Evolutionary conservation across 2,888 invertebrate genomes (phyloP).

Genomic region (Sinhomidia bicolor): DNA sequence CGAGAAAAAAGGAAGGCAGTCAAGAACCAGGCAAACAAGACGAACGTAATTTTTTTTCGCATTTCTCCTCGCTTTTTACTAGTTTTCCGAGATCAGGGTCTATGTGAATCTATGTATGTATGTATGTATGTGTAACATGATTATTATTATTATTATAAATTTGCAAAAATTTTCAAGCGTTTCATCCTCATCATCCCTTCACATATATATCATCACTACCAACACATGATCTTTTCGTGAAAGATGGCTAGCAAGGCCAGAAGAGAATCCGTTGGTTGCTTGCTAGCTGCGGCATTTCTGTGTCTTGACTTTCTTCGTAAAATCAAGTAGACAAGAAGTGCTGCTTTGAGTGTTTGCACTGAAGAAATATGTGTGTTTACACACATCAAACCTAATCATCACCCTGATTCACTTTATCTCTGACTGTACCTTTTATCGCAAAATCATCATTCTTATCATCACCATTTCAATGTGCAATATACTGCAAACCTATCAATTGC

Average conservation of each 20-base stretch:
- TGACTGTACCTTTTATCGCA: slow-evolving; percentile 33
- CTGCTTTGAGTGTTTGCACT: not conserved
- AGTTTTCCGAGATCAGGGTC: too few species aligned
- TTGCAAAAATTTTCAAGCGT: not conserved
- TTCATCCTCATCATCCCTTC: too few species aligned
- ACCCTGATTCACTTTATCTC: not conserved
- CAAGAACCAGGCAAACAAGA: not conserved
- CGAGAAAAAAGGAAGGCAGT: not conserved
- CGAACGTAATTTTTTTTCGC: too few species aligned
- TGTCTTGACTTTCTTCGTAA: too few species aligned
- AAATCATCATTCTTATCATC: slow-evolving; percentile 31
- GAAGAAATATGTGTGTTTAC: not conserved
- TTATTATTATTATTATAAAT: too few species aligned
- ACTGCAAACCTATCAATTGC: not conserved
- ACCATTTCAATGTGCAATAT: not conserved
- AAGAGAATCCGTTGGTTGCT: not conserved
- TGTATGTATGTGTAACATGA: too few species aligned
- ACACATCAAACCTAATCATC: not conserved
- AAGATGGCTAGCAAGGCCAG: too few species aligned
- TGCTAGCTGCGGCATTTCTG: not conserved
- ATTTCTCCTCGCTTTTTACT: too few species aligned
- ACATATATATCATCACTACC: too few species aligned
- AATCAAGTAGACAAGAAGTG: not conserved
- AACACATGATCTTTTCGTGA: too few species aligned
- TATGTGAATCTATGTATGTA: too few species aligned